Conservation (phyloP, 2,113 vertebrate genomes). For the Lophura nycthemera region DNA sequence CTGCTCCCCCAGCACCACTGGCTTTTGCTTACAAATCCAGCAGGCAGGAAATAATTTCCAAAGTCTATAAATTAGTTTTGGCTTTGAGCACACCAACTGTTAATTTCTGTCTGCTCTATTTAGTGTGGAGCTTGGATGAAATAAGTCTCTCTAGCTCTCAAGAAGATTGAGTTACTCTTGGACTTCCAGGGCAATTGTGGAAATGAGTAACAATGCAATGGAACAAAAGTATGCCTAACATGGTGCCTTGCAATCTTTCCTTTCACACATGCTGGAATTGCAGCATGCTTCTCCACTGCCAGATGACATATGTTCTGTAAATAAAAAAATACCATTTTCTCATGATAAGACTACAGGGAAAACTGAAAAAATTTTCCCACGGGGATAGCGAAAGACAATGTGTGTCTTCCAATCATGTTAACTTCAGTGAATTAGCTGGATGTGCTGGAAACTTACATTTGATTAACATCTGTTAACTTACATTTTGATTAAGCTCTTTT, state of each 20-base stretch:
- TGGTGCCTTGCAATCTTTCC: not conserved
- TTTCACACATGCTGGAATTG: not conserved
- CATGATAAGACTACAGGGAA: not conserved
- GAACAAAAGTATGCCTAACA: not conserved
- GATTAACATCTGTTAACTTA: not conserved
- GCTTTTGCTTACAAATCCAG: slow-evolving; percentile 41
- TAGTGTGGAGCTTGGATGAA: slow-evolving; percentile 31
- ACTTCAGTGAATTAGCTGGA: not conserved
- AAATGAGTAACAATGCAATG: not conserved
- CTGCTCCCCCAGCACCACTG: slow-evolving; percentile 1
- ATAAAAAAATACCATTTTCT: not conserved
- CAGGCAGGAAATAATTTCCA: slow-evolving; percentile 53
- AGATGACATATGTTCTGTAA: slow-evolving; percentile 14
- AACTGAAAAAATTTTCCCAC: not conserved
- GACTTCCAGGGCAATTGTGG: not conserved
- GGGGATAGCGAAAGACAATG: not conserved
- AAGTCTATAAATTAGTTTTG: slow-evolving; percentile 45
- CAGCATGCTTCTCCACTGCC: not conserved
- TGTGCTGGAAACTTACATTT: not conserved
- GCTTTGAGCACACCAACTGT: not conserved
- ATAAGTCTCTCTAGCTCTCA: not conserved
- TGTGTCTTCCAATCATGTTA: not conserved
- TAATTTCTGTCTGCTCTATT: slow-evolving; percentile 39
- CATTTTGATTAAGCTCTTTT: not conserved
- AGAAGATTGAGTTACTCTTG: slow-evolving; percentile 28